Conservation (phyloP, 2,797 vertebrate species). For the Sebastes aleutianus region DNA sequence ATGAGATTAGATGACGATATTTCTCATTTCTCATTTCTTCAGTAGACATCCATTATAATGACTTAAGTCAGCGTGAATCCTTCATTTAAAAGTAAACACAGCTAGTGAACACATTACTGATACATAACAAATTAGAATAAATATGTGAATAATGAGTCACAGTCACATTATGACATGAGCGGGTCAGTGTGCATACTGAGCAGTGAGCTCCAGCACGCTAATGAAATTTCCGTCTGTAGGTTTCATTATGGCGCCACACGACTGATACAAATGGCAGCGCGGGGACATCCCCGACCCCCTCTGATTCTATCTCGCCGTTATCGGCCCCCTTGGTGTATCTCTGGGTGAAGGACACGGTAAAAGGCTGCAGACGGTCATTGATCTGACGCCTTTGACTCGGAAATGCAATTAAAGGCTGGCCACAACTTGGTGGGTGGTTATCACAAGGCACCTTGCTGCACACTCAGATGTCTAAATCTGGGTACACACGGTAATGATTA, state of each 20-base stretch:
- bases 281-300: constrained; percentile 56
- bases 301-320: constrained; percentile 64
- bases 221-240: constrained; percentile 49
- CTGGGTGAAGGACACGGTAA: constrained; percentile 62
- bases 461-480: constrained; percentile 51
- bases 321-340: constrained; percentile 49
- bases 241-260: constrained; percentile 40
- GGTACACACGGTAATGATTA: constrained; percentile 41
- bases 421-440: constrained; percentile 63
- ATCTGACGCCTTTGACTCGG: constrained; percentile 69
- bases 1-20: not conserved
- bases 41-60: not conserved
- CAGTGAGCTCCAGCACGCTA: constrained; percentile 2
- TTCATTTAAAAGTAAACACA: not conserved
- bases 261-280: constrained; percentile 55
- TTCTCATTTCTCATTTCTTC: not conserved
- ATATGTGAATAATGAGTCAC: constrained; percentile 38
- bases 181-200: constrained; percentile 33
- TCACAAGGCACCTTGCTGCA: constrained; percentile 34
- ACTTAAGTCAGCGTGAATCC: not conserved
- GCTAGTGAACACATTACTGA: not conserved
- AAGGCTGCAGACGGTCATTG: constrained; percentile 64
- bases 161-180: constrained; percentile 17
- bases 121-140: constrained; percentile 5
- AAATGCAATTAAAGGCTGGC: constrained; percentile 73